Evolutionary conservation across 2,113 vertebrate genomes (phyloP).

Genomic region (Platichthys stellatus): DNA sequence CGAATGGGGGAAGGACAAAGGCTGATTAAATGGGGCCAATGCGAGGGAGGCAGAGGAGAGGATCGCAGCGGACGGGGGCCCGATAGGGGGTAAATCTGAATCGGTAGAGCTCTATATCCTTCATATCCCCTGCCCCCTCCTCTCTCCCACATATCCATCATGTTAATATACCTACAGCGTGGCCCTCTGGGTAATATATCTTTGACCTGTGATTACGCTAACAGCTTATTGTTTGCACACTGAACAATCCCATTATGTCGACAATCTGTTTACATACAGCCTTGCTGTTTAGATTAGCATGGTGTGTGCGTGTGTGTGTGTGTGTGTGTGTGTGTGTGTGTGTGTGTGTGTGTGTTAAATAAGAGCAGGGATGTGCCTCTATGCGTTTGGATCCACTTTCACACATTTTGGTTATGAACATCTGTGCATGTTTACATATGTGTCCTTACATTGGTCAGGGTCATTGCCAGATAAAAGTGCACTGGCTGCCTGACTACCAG

Average conservation of each 20-base stretch:
- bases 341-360: neutral
- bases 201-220: constrained; percentile 84
- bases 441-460: constrained; percentile 29
- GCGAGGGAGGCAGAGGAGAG: constrained; percentile 37
- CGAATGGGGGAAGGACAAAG: constrained; percentile 37
- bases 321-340: constrained; percentile 20
- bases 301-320: constrained; percentile 15
- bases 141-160: constrained; percentile 79
- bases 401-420: constrained; percentile 17
- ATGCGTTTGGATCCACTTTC: constrained; percentile 34
- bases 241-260: constrained; percentile 83
- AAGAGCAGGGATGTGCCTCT: constrained; percentile 23
- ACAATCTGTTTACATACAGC: constrained; percentile 80
- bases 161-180: constrained; percentile 78
- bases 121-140: constrained; percentile 53
- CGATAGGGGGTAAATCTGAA: constrained; percentile 74
- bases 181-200: constrained; percentile 77
- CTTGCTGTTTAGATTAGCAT: constrained; percentile 77
- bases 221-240: constrained; percentile 84
- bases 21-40: constrained; percentile 58
- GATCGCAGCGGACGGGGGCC: constrained; percentile 47
- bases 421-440: constrained; percentile 21
- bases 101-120: constrained; percentile 72
- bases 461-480: constrained; percentile 30
- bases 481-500: constrained; percentile 13